Evolutionary conservation across 2,113 vertebrate species (phyloP), one percentile per base, ranked within the genome.

Genomic region (Perca schrenkii): DNA sequence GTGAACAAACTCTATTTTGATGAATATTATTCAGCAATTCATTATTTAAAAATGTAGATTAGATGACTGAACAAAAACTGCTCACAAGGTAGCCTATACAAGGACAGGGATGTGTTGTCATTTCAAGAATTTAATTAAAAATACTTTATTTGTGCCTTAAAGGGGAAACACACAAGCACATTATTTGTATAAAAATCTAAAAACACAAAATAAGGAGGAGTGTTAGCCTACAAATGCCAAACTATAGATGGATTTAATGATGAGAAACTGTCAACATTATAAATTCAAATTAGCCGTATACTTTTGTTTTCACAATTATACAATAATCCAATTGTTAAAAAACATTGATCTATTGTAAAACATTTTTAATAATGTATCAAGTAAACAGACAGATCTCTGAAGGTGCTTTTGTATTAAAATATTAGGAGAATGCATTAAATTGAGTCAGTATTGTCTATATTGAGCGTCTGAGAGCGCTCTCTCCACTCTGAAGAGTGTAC

Each of bases 401-500:
- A 31, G 40, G 70, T 85, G 21, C 6, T 61, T 40, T 4, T 60
- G 49, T 28, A 5, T 70, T 40, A 3, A 78, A 69, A 72, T 72
- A 57, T 82, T 28, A 14, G 31, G 8, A 66, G 31, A 74, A 68
- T 52, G 21, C 56, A 21, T 79, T 68, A 58, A 86, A 82, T 79
- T 77, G 83, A 81, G 52, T 80, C 80, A 80, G 80, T 34, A 57
- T 89, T 91, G 86, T 82, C 4, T 76, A 74, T 34, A 86, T 83
- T 87, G 71, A 89, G 85, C 70, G 57, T 63, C 78, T 84, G 81
- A 90, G 87, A 82, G 91, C 19, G 3, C 88, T 86, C 88, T 90
- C 84, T 86, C 74, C 77, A 85, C 74, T 87, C 89, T 93, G 84
- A 93, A 93, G 90, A 71, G 84, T 82, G 90, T 83, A 62, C 87